Evolutionary conservation across 2,888 invertebrate genomes (phyloP), one percentile per base, ranked within the genome.

Genomic region (Tinea semifulvella): DNA sequence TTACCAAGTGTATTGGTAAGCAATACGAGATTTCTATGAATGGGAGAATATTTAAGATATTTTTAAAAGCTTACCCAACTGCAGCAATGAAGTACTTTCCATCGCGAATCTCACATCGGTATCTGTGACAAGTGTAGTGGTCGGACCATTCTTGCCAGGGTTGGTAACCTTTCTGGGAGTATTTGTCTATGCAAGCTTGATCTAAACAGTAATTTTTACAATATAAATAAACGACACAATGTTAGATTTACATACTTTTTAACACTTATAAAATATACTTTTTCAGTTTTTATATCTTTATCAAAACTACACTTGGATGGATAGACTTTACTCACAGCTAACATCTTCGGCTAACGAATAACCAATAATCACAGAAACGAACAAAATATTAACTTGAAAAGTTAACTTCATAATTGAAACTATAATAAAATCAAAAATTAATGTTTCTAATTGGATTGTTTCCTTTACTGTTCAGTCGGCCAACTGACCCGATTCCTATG

Each of bases 71-170:
- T 36, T 58, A 79, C 79, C 80, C 79, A 43, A 80, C 80, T 48
- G 80, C 80, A 26, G 80, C 80, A 17, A 80, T 79, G 46, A 80
- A 80, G 47, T 77, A 80, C 56, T 80, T 80, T 38, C 79, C 80
- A 51, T 80, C 80, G 5, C 80, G 60, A 26, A 80, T 80, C 50
- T 80, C 80, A 48, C 80, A 80, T 56, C 80, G 57, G 48, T 80
- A 80, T 20, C 80, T 53, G 46, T 80, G 80, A 48, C 80, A 80
- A 0, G 80, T 80, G 48, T 80, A 80, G 47, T 80, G 80, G 48
- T 80, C 80, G 1, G 80, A 80, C 80, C 80, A 80, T 46, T 80
- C 80, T 42, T 80, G 80, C 80, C 80, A 80, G 0, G 80, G 80
- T 48, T 80, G 80, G 47, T 80, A 80, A 1, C 80, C 80, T 57